Conservation (phyloP, 2,113 vertebrate species). For the Cnemophilus loriae region DNA sequence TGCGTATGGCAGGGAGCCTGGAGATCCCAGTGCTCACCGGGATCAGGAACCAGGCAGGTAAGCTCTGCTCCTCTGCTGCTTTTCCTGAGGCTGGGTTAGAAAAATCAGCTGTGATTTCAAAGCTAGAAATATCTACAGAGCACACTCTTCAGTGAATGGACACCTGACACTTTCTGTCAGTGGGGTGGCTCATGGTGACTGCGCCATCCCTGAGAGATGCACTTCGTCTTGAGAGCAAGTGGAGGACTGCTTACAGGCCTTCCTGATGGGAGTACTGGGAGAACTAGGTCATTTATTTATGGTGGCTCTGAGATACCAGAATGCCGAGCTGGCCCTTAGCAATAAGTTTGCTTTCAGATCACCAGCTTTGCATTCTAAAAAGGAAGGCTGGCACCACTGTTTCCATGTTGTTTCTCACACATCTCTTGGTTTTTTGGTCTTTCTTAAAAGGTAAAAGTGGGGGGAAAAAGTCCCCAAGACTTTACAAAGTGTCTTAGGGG, state of each 20-base stretch:
- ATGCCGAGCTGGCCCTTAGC: fast-evolving
- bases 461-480: not conserved
- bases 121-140: not conserved
- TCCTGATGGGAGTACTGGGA: not conserved
- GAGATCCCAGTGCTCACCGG: not conserved
- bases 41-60: fast-evolving
- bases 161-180: not conserved
- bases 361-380: not conserved
- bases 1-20: not conserved
- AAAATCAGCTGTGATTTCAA: not conserved
- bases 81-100: not conserved
- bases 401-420: not conserved
- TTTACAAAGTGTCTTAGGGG: not conserved
- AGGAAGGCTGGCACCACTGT: not conserved
- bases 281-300: not conserved
- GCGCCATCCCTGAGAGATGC: not conserved
- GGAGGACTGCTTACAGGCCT: not conserved
- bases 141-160: not conserved
- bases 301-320: not conserved
- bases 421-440: not conserved
- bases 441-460: not conserved
- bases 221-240: fast-evolving
- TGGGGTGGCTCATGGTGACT: not conserved
- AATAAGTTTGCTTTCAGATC: not conserved
- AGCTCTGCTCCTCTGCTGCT: not conserved